Evolutionary conservation across 2,888 invertebrate species (phyloP).

Genomic region (Acrobasis suavella): DNA sequence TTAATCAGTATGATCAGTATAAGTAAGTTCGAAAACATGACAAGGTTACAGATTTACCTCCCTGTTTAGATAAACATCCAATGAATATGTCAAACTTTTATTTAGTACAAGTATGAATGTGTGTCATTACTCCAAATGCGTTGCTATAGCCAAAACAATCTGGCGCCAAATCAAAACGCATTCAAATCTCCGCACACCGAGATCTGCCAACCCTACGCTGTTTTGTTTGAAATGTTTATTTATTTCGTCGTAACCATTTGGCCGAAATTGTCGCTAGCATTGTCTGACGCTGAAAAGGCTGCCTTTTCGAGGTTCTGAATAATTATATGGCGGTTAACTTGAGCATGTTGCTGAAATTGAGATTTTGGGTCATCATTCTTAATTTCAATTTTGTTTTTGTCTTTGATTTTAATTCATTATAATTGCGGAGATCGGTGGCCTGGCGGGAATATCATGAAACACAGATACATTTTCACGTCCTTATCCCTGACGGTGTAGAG

Average conservation of each 20-base stretch:
- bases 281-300: constrained; percentile 33
- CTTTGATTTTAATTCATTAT: no score
- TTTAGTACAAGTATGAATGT: not conserved
- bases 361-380: constrained; percentile 15
- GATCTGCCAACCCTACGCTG: constrained; percentile 28
- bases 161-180: not conserved
- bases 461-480: no score
- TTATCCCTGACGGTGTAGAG: no score
- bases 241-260: constrained; percentile 31
- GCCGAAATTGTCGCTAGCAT: constrained; percentile 31
- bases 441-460: no score
- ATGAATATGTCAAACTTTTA: no score
- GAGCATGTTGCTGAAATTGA: constrained; percentile 6
- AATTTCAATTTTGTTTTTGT: constrained; percentile 10
- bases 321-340: constrained; percentile 28
- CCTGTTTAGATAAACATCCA: no score
- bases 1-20: no score
- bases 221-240: constrained; percentile 37
- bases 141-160: no score
- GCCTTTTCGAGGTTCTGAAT: constrained; percentile 28
- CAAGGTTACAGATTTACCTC: no score
- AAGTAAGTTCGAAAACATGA: no score
- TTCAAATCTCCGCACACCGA: not conserved
- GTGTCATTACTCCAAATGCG: not conserved
- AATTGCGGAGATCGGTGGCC: no score